Evolutionary conservation across 2,888 invertebrate genomes (phyloP).

Genomic region (Tuberolachnus salignus): DNA sequence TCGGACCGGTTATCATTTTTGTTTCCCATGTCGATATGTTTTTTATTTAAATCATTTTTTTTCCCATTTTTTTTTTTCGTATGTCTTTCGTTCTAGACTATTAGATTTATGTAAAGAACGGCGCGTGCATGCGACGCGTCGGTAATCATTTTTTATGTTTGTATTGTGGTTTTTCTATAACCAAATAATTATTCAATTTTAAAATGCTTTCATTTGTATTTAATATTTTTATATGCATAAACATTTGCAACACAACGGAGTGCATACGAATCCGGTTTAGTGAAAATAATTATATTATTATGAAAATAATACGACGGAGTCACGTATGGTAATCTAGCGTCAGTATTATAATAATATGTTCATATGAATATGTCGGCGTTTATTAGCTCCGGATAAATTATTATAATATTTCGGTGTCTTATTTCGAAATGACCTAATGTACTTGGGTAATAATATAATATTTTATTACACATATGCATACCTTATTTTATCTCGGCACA

Average conservation of each 20-base stretch:
- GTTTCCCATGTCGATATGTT: no score
- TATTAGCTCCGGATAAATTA: background rate
- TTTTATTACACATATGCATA: conserved; percentile 3
- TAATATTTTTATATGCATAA: no score
- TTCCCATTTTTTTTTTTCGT: no score
- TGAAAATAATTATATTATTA: background rate
- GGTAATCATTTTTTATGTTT: no score
- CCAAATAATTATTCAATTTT: no score
- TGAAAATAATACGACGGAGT: background rate
- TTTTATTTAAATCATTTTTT: no score
- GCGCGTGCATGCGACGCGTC: no score
- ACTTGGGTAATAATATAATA: background rate
- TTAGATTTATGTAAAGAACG: no score
- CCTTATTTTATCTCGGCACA: background rate
- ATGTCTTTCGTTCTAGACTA: no score
- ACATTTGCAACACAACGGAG: no score
- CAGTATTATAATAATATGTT: background rate
- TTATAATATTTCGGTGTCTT: background rate
- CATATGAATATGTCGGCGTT: background rate
- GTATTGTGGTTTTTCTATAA: no score
- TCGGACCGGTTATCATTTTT: no score
- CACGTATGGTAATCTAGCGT: background rate
- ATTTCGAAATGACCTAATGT: conserved; percentile 3
- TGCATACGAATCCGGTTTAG: background rate
- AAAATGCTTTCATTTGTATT: background rate